These are phyloP conservation scores for Zaprionus tsacasi DNA, from an alignment of 1,140 invertebrate species.

Conservation along the genomic window DNA sequence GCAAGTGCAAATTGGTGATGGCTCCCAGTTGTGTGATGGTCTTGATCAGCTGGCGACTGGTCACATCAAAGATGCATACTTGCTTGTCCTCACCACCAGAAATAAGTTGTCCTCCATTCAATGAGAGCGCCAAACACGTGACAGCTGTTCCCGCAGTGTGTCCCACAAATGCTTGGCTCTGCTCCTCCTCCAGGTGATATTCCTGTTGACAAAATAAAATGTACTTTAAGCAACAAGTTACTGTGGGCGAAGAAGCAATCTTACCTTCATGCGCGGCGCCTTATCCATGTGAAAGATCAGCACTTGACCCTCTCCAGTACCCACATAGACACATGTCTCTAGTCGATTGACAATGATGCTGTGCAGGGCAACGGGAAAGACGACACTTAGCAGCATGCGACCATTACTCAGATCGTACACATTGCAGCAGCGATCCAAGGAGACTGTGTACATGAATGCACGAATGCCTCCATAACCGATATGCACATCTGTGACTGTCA, in stretches of 20 bases:
- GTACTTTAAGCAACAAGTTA: background rate
- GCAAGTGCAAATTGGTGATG: conserved; percentile 89
- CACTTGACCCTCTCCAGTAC: conserved; percentile 89
- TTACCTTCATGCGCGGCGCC: conserved; percentile 86
- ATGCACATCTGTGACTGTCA: conserved; percentile 91
- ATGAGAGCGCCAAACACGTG: conserved; percentile 89
- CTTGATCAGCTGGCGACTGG: conserved; percentile 89
- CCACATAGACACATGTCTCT: conserved; percentile 90
- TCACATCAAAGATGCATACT: conserved; percentile 92
- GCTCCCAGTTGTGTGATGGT: conserved; percentile 89
- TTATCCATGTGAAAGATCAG: conserved; percentile 88
- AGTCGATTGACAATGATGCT: conserved; percentile 88
- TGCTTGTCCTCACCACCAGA: conserved; percentile 90
- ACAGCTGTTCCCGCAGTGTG: conserved; percentile 87
- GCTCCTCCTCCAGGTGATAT: conserved; percentile 86
- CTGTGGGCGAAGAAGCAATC: background rate
- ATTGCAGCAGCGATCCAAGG: conserved; percentile 92
- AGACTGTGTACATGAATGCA: conserved; percentile 90
- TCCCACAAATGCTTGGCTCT: conserved; percentile 86
- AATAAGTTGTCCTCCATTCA: conserved; percentile 88
- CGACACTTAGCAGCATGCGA: conserved; percentile 88
- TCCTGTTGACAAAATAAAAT: conserved; percentile 83
- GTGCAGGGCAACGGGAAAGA: conserved; percentile 90
- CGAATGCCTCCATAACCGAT: conserved; percentile 87
- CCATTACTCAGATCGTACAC: conserved; percentile 91